Evolutionary conservation across 2,113 vertebrate genomes (phyloP).

Genomic region (Camelus bactrianus): DNA sequence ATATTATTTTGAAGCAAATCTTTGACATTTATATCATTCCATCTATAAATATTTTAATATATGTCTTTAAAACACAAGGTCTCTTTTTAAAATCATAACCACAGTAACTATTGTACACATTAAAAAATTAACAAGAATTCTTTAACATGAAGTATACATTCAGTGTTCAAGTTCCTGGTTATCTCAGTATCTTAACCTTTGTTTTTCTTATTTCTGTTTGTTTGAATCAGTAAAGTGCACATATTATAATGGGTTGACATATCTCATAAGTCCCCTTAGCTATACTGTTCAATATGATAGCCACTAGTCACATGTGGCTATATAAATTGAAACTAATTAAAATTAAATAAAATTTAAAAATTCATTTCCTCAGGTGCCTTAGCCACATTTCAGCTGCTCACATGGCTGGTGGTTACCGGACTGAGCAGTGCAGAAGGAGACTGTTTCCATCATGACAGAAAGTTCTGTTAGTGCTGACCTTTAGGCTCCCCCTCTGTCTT

Average conservation of each 20-base stretch:
- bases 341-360: not conserved
- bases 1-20: slow-evolving; percentile 26
- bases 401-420: not conserved
- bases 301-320: not conserved
- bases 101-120: not conserved
- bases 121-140: slow-evolving; percentile 7
- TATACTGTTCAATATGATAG: not conserved
- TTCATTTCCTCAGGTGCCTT: not conserved
- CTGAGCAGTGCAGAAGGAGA: not conserved
- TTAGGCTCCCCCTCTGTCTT: not conserved
- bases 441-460: not conserved
- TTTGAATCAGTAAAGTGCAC: not conserved
- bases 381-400: not conserved
- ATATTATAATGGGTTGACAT: not conserved
- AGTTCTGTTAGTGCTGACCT: not conserved
- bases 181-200: not conserved
- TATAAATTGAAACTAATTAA: not conserved
- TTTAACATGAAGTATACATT: not conserved
- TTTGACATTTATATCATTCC: not conserved
- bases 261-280: not conserved
- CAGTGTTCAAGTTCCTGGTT: not conserved
- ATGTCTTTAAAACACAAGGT: not conserved
- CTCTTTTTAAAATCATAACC: not conserved
- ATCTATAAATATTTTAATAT: not conserved
- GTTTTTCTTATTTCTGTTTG: not conserved